Base-by-base conservation (phyloP, 2,113 vertebrate genomes). In the Trogon melanurus region DNA sequence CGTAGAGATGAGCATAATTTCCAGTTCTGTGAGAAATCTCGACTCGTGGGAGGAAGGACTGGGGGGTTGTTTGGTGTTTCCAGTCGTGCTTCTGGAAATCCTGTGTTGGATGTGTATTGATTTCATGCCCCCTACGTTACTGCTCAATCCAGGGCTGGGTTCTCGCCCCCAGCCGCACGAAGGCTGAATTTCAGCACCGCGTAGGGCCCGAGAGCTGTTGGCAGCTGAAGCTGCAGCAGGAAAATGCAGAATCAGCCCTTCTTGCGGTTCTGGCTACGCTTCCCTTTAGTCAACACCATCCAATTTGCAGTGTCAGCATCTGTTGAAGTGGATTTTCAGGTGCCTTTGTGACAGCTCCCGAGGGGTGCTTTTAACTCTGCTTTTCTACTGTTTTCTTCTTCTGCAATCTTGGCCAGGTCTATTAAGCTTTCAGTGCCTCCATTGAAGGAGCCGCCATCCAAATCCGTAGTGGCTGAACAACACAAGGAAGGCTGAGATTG, bases 271-370 rank as follows among this genome's bases (percentile, higher is more conserved):
- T 86, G 70, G 53, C 38, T n/a, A 30, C 56, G 23, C 61, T 70
- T 79, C 29, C 60, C 45, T 73, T 80, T 78, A 72, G 36, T 89
- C 91, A 95, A 72, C 80, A 75, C 89, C 30, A 57, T 65, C 58
- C 87, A 87, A 50, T 88, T 21, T 91, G 30, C 81, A 71, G 74
- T 61, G 70, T 48, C 66, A 89, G n/a, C 26, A 27, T 48, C 58
- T 88, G 76, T 38, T 73, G 78, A 86, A 86, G 91, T 75, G 54
- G 54, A 53, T 73, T 66, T 91, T 83, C 36, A 34, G 50, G 86
- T 67, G 47, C 16, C 7, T 70, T 62, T 84, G 36, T 64, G 18
- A 79, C 87, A 64, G 22, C 21, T 94, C 11, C 38, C 34, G 20
- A 29, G 25, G 58, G 30, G 9, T 88, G 57, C 34, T 88, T 67